Base-by-base conservation (phyloP, 2,888 invertebrate species). In the Beris morrisii region DNA sequence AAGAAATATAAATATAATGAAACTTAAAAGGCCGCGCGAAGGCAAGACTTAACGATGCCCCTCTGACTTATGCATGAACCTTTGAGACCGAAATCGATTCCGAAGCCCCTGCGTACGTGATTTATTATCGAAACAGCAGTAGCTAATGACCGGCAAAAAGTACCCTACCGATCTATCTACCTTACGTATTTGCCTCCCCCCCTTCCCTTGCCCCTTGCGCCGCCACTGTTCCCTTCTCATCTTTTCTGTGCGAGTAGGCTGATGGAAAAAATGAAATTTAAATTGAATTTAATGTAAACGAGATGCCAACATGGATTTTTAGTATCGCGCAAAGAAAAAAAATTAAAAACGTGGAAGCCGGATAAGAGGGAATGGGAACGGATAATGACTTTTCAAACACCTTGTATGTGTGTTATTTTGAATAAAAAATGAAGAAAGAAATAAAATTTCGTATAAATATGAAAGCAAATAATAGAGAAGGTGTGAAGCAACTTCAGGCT, bases 261-360 rank as follows among this genome's bases (percentile, higher is more conserved):
- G 57, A 58, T 45, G 46, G 45, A 45, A 58, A 22, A 45, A 58
- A 58, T 58, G 57, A 58, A 58, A 30, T 58, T 58, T 45, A 58
- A 58, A 58, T 58, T 58, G 57, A 58, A 58, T 58, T 58, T 58
- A 58, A 58, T 58, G 57, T 58, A 58, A 58, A 58, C 57, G 57
- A 58, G 57, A 58, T 58, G 45, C 57, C 28, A 58, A 58, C 45
- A 11, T 45, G 30, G 32, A 22, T 45, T 44, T 38, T 58, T 28
- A 22, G 46, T 45, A 38, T 44, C 45, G 46, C 45, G 46, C 57
- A 30, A 58, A 58, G 45, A 11, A 58, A 58, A 13, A 52, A 58
- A 46, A 45, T 28, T 28, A 5, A 11, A 58, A 28, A 28, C 31
- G 13, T 58, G 45, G 57, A 46, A 58, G 46, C 30, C 30, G 57